phyloP scores from a whole-genome alignment of 1,140 invertebrate species.

The Brachionus rubens region DNA sequence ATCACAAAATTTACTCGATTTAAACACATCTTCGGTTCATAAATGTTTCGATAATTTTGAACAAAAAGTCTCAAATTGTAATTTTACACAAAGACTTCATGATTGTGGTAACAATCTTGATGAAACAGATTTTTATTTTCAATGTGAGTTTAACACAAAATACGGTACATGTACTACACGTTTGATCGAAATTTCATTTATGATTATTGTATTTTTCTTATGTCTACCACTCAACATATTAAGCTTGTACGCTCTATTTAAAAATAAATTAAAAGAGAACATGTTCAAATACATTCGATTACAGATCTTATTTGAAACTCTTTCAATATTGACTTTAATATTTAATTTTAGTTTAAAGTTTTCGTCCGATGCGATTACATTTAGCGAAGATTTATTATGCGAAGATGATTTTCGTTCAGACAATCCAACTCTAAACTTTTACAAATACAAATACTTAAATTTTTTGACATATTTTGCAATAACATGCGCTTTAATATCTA shows the following conservation, averaged over 20 bases:
- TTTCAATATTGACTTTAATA: not conserved
- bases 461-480: not conserved
- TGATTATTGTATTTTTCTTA: not conserved
- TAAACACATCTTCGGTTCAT: no score
- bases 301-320: not conserved
- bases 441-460: not conserved
- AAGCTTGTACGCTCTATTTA: not conserved
- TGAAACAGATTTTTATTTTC: no score
- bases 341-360: slow-evolving; percentile 1
- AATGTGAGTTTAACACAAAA: no score
- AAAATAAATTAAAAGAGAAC: not conserved
- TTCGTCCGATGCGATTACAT: not conserved
- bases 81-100: no score
- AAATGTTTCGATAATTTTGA: no score
- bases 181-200: not conserved
- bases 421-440: not conserved
- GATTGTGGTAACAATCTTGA: no score
- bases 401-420: not conserved
- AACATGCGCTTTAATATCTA: not conserved
- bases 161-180: not conserved
- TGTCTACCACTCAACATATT: not conserved
- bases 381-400: not conserved
- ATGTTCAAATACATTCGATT: not conserved
- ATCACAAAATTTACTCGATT: no score
- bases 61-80: no score